phyloP scores from a whole-genome alignment of 2,113 vertebrate genomes.

The Gobiocypris rarus region DNA sequence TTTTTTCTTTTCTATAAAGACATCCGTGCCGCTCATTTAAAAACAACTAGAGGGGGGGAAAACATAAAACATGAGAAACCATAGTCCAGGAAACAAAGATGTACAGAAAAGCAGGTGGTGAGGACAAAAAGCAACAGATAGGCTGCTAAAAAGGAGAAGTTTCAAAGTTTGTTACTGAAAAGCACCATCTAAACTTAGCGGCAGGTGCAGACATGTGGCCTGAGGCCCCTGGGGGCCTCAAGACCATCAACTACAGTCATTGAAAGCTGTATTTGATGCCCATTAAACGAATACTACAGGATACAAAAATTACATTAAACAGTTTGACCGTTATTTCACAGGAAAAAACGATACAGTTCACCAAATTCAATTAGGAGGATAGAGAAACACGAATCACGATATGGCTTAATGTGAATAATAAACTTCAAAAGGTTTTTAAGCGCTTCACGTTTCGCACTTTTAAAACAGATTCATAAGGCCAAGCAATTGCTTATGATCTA shows the following conservation, averaged over 20 bases:
- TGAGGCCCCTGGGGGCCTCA: conserved; percentile 39
- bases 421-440: too few species aligned
- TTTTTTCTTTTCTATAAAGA: conserved; percentile 25
- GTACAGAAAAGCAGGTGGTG: conserved; percentile 48
- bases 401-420: too few species aligned
- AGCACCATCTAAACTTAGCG: conserved; percentile 59
- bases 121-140: conserved; percentile 23
- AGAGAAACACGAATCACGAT: too few species aligned
- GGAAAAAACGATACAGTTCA: background rate
- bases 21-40: background rate
- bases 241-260: background rate
- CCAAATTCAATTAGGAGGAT: too few species aligned
- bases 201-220: conserved; percentile 41
- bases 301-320: background rate
- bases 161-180: conserved; percentile 57
- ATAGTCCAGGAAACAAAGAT: conserved; percentile 30
- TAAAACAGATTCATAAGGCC: too few species aligned
- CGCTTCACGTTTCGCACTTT: too few species aligned
- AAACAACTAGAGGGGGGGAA: background rate
- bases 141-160: conserved; percentile 48
- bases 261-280: background rate
- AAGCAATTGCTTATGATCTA: too few species aligned
- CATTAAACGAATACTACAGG: background rate
- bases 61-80: background rate
- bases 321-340: background rate